These are phyloP conservation scores for Apodemia zela DNA, from an alignment of 2,888 invertebrate species.

Conservation along the genomic window DNA sequence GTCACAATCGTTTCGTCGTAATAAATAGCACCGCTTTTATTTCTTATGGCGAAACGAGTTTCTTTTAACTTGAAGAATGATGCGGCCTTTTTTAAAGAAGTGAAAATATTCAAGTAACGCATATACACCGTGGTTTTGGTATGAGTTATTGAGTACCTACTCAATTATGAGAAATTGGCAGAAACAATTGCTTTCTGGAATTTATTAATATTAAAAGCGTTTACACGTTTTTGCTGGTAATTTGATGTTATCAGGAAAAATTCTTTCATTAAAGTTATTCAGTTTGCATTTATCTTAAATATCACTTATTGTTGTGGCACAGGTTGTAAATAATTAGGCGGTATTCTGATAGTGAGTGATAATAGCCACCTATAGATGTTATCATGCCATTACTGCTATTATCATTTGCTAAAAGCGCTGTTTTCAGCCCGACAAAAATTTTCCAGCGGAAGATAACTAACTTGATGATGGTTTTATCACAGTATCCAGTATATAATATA, in stretches of 20 bases:
- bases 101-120: constrained; percentile 51
- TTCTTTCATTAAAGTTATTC: not conserved
- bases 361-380: too few species aligned
- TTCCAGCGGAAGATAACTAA: too few species aligned
- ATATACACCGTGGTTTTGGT: constrained; percentile 44
- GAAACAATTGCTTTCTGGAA: constrained; percentile 23
- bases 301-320: too few species aligned
- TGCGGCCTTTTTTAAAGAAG: constrained; percentile 55
- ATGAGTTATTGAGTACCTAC: constrained; percentile 29
- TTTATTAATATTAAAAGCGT: constrained; percentile 19
- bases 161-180: constrained; percentile 25
- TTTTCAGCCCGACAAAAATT: too few species aligned
- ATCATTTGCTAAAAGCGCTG: too few species aligned
- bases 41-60: constrained; percentile 49
- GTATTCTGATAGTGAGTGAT: too few species aligned
- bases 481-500: too few species aligned
- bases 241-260: constrained; percentile 10
- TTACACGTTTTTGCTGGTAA: constrained; percentile 14
- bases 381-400: too few species aligned
- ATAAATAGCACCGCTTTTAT: constrained; percentile 44
- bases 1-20: constrained; percentile 52
- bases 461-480: too few species aligned
- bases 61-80: constrained; percentile 55
- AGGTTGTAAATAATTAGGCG: too few species aligned
- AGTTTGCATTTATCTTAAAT: too few species aligned